A percentile compares a stretch with the other conserved stretches of the same genome.
Evolutionary conservation across 2,113 vertebrate genomes (phyloP).

Genomic region (Sterna hirundo): DNA sequence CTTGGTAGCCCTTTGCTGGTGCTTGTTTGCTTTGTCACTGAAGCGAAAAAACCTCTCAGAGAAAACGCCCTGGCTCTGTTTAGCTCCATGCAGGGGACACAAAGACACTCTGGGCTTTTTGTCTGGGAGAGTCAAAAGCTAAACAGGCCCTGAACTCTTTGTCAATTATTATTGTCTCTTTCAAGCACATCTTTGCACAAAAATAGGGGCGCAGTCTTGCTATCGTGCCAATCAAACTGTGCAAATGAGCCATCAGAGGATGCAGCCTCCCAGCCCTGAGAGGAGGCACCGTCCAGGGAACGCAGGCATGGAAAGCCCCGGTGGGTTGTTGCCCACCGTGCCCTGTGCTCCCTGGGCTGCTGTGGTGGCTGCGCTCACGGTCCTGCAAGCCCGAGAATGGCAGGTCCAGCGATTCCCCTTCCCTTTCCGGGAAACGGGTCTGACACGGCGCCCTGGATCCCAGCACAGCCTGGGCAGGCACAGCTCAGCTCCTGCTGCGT

Average conservation of each 20-base stretch:
- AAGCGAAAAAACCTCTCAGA: not conserved
- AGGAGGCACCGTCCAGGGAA: not conserved
- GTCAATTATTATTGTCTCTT: not conserved
- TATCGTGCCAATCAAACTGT: rapidly evolving
- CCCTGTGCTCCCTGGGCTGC: not conserved
- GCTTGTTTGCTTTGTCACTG: not conserved
- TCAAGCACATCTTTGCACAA: not conserved
- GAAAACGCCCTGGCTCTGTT: not conserved
- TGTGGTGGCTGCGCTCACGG: rapidly evolving
- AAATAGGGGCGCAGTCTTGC: not conserved
- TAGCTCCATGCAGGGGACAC: not conserved
- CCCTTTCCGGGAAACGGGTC: not conserved
- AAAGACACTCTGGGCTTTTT: not conserved
- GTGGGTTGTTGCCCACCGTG: not conserved
- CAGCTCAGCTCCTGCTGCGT: not conserved
- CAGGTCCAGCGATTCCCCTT: not conserved
- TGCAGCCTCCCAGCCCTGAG: not conserved
- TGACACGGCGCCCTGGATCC: not conserved
- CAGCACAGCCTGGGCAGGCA: not conserved
- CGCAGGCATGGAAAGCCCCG: rapidly evolving
- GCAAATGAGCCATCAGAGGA: not conserved
- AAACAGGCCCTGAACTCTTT: not conserved
- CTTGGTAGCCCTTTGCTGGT: not conserved
- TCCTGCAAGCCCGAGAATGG: not conserved
- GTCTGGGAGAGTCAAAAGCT: not conserved